Conservation (phyloP, 2,113 vertebrate genomes). For the Morphnarchus princeps region DNA sequence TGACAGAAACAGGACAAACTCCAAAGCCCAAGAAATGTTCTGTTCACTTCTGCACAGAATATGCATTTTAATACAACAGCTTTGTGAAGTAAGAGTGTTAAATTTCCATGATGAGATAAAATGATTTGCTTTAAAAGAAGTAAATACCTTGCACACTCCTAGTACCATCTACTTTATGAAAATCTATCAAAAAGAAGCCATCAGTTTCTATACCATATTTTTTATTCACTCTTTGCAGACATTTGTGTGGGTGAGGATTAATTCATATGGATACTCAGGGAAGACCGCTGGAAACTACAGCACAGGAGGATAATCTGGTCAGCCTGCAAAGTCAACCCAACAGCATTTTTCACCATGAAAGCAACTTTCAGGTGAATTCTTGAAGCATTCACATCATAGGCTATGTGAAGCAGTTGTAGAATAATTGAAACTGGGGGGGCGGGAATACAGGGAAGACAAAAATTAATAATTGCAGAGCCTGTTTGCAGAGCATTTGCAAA, state of each 20-base stretch:
- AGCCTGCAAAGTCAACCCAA: neutral
- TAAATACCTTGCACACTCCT: neutral
- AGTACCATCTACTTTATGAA: neutral
- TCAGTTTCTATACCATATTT: neutral
- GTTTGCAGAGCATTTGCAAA: neutral
- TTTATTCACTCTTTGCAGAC: neutral
- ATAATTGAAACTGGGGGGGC: neutral
- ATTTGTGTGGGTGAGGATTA: neutral
- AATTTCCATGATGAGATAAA: neutral
- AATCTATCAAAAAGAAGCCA: neutral
- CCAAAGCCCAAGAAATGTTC: neutral
- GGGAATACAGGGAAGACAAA: neutral
- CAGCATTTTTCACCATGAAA: neutral
- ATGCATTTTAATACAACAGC: neutral
- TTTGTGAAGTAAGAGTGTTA: neutral
- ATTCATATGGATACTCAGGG: rapidly evolving
- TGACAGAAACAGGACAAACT: neutral
- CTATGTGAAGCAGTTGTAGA: neutral
- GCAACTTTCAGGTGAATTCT: neutral
- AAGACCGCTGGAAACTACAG: neutral
- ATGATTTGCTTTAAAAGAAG: neutral
- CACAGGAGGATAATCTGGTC: neutral
- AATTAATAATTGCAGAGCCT: neutral
- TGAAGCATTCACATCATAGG: too few species aligned
- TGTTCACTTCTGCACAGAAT: neutral